These are phyloP conservation scores for Limonius californicus DNA, from an alignment of 1,140 invertebrate species.

Conservation along the genomic window DNA sequence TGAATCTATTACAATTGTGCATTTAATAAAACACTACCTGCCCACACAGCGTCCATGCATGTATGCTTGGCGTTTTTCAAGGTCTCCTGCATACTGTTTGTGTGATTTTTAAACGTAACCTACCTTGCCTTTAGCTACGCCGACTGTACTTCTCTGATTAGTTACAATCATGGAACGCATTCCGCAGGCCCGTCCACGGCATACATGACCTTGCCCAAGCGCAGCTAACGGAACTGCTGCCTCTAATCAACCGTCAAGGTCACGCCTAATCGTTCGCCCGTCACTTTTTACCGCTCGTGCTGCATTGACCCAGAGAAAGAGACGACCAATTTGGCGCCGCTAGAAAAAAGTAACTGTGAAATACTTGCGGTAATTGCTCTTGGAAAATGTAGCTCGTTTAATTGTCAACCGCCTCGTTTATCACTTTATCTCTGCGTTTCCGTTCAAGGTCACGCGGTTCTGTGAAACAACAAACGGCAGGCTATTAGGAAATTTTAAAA, in stretches of 20 bases:
- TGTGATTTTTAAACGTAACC: neutral
- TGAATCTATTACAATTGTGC: no score
- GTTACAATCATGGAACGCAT: neutral
- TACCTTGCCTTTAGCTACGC: neutral
- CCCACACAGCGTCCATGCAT: neutral
- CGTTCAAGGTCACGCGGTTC: no score
- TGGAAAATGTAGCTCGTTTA: no score
- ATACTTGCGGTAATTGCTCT: neutral
- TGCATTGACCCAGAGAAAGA: neutral
- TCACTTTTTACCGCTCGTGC: neutral
- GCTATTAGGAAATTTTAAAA: no score
- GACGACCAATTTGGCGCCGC: neutral
- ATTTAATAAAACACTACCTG: neutral
- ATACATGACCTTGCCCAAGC: constrained; percentile 11
- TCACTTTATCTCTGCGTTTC: no score
- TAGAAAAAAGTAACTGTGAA: neutral
- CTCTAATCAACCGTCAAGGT: constrained; percentile 7
- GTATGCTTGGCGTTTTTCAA: neutral
- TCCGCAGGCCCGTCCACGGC: neutral
- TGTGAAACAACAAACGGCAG: no score
- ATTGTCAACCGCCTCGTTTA: no score
- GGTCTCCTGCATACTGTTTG: neutral
- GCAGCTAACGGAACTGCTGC: constrained; percentile 5
- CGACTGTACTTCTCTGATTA: neutral
- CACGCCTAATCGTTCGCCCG: constrained; percentile 1